Percentiles rank a stretch among this genome's conserved stretches.
Conservation (phyloP, 1,140 invertebrate species). For the Caerostris darwini region DNA sequence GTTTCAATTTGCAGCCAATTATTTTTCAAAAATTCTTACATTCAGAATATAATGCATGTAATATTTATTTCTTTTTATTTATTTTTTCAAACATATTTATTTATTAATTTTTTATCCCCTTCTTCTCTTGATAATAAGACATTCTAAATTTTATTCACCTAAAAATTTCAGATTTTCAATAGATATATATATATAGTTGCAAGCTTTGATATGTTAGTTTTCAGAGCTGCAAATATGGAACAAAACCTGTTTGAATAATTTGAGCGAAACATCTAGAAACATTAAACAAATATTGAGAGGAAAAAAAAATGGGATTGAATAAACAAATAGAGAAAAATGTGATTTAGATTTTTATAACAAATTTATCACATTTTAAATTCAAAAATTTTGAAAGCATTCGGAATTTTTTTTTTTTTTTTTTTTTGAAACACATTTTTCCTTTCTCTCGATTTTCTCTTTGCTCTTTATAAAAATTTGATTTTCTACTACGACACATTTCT, state of each 20-base stretch:
- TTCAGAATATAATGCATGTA: too few species aligned
- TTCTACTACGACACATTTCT: not conserved
- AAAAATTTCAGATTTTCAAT: too few species aligned
- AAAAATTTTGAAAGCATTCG: not conserved
- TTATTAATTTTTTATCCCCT: too few species aligned
- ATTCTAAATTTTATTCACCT: too few species aligned
- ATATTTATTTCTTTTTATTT: too few species aligned
- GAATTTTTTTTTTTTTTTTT: not conserved
- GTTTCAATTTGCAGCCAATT: too few species aligned
- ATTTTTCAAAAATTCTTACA: too few species aligned
- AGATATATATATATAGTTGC: too few species aligned
- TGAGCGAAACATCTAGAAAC: not conserved
- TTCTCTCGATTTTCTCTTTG: not conserved
- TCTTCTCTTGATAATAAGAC: too few species aligned
- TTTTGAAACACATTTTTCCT: not conserved
- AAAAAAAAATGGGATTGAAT: not conserved
- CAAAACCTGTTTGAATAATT: not conserved
- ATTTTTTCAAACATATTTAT: too few species aligned
- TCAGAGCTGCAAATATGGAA: not conserved
- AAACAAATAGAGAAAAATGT: not conserved
- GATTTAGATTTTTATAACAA: constrained; percentile 9
- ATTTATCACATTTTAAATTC: not conserved
- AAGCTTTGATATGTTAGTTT: too few species aligned
- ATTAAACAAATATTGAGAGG: not conserved
- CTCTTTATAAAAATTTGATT: constrained; percentile 6